Evolutionary conservation across 2,797 vertebrate genomes (phyloP).

Genomic region (Simalia tracyae): DNA sequence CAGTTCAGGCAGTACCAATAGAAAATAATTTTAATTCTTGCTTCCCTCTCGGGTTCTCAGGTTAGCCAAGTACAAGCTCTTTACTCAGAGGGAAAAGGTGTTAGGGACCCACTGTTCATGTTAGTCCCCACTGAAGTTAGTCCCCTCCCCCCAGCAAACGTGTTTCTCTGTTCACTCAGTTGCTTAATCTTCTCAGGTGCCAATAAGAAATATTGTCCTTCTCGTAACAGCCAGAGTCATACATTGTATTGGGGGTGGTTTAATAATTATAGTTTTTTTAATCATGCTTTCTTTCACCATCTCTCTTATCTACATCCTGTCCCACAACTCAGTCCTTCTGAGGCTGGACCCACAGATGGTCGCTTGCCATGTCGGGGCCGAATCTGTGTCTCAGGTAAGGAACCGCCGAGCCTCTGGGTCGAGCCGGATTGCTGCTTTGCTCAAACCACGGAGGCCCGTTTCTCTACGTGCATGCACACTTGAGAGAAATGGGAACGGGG

Average conservation of each 20-base stretch:
- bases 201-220: background rate
- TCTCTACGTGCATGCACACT: background rate
- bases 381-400: conserved; percentile 88
- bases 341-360: conserved; percentile 77
- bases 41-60: no score
- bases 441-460: background rate
- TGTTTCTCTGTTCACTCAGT: background rate
- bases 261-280: background rate
- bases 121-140: background rate
- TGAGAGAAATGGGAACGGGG: background rate
- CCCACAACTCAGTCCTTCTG: conserved; percentile 82
- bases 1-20: no score
- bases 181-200: background rate
- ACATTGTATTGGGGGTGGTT: background rate
- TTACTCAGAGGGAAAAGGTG: background rate
- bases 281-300: background rate
- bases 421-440: background rate
- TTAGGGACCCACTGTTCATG: background rate
- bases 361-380: conserved; percentile 87
- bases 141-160: background rate
- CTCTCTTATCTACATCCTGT: background rate
- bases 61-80: no score
- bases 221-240: background rate
- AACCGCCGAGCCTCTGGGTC: background rate
- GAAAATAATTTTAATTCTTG: no score